Evolutionary conservation across 2,113 vertebrate genomes (phyloP), one percentile per base, ranked within the genome.

Genomic region (Climacteris rufus): DNA sequence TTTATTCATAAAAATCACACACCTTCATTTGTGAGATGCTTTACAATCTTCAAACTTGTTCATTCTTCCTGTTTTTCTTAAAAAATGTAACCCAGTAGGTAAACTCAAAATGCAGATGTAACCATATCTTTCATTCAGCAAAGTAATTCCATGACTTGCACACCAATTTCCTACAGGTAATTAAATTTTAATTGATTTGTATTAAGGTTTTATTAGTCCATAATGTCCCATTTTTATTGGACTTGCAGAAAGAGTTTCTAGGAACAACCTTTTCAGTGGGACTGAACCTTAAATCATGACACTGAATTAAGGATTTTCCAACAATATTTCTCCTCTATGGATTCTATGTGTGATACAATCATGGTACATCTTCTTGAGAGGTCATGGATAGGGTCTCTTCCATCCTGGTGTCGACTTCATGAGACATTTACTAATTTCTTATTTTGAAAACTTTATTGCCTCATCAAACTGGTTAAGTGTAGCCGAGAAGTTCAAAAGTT

Each of bases 341-440:
- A 49, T 79, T 53, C 31, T 6, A 0, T 49, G 24, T 40, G 30
- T 3, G 1, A 24, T 28, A 49, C 0, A 0, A 28, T 49, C 61
- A 27, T 4, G 3, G 23, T 47, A 13, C 15, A 19, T 27, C 10
- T 53, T 70, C 50, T 35, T 63, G 52, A 77, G 37, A 54, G 23
- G 13, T 5, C n/a, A 27, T 5, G 18, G 37, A 30, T 15, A 39
- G 39, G 2, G 0, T 57, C 25, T 78, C 37, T 25, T 87, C n/a
- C 71, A 2, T 56, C 65, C 56, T 18, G 13, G 16, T 70, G 8
- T 70, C 56, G 50, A 25, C 45, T 75, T 87, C 16, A 28, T 52
- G 27, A 74, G 61, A 20, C 31, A 27, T 54, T 50, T 47, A 63
- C 23, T 22, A 87, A 25, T 30, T 39, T 44, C 33, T 74, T 63